Evolutionary conservation across 2,797 vertebrate species (phyloP), one percentile per base, ranked within the genome.

Genomic region (Phataginus tricuspis): DNA sequence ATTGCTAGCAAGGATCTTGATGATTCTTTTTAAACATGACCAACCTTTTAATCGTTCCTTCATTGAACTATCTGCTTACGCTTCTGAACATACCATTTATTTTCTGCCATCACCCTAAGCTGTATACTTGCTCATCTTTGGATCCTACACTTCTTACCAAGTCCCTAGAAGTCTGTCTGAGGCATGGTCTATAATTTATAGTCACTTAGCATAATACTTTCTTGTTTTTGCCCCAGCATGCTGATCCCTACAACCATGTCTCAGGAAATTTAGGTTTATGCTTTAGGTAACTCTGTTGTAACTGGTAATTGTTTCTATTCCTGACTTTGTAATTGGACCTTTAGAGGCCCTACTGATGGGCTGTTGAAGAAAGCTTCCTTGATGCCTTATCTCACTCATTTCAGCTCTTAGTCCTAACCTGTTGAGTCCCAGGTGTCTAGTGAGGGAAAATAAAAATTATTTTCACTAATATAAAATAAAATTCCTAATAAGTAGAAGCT

Each of bases 391-490:
- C 21, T 42, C 49, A 21, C 27, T 84, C 57, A 74, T 74, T 94
- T 96, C 51, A 79, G 39, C 42, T 66, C 39, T 83, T 55, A 66
- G 27, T 75, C 1, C 42, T 80, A 16, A 90, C 23, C 39, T 55
- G 21, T n/a, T 80, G 55, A 82, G 45, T 64, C 25, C 9, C 45
- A 95, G 11, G 16, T 83, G 86, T 93, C 15, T 80, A 82, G 39
- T 64, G 66, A 83, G 10, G 23, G 31, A 86, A 92, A 86, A 68
- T 34, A 68, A 61, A 83, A 83, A 75, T 55, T 61, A 90, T 71
- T 82, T 90, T 92, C 49, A 77, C 49, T 78, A 71, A 71, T 37
- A 82, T 42, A 86, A 86, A 90, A 92, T 82, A 90, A 92, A 88
- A 57, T 94, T 79, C 10, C 80, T 77, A 90, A 68, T 69, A 77